Evolutionary conservation across 2,113 vertebrate species (phyloP).

Genomic region (Mormyrus iriodes): DNA sequence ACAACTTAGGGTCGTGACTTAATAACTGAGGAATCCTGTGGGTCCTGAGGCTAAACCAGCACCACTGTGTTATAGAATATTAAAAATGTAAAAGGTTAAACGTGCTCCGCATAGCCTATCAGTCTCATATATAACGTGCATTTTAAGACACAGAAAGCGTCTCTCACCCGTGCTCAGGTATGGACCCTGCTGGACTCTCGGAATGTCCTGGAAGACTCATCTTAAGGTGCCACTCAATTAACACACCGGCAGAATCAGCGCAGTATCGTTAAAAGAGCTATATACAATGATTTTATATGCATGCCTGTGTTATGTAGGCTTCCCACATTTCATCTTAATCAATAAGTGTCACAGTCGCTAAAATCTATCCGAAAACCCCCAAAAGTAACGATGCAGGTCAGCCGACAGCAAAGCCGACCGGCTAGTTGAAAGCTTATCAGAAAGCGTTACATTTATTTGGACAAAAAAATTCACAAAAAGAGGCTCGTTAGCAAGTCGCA

Average conservation of each 20-base stretch:
- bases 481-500: background rate
- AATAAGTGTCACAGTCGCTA: background rate
- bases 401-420: background rate
- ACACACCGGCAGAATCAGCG: background rate
- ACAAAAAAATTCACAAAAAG: background rate
- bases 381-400: background rate
- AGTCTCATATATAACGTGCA: background rate
- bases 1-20: too few relatives aligned
- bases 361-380: background rate
- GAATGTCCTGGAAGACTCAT: background rate
- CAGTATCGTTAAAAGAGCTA: background rate
- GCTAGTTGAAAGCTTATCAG: background rate
- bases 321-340: background rate
- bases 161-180: background rate
- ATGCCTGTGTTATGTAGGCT: background rate
- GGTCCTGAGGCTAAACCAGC: too few relatives aligned
- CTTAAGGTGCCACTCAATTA: background rate
- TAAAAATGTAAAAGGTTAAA: background rate
- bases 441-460: background rate
- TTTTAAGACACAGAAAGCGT: background rate
- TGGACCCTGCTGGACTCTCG: background rate
- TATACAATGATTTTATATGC: background rate
- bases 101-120: background rate
- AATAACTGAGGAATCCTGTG: too few relatives aligned
- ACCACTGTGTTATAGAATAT: too few relatives aligned